Evolutionary conservation across 1,140 invertebrate genomes (phyloP).

Genomic region (Popillia japonica): DNA sequence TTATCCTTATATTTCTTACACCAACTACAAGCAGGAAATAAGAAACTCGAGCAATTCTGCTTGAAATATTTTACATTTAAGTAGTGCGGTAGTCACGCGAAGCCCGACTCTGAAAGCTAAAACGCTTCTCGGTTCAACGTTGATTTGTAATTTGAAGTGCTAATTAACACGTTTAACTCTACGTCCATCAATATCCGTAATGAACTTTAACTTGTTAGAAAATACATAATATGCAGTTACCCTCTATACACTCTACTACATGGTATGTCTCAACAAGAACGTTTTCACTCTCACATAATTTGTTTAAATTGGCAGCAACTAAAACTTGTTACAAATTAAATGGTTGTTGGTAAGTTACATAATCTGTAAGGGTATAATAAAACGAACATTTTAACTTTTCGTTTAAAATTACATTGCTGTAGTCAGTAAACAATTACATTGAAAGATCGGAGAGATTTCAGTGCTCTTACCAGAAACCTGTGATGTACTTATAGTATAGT

Average conservation of each 20-base stretch:
- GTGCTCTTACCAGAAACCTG: too few species aligned
- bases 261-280: not conserved
- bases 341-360: not conserved
- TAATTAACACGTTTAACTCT: slow-evolving; percentile 23
- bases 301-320: slow-evolving; percentile 5
- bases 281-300: not conserved
- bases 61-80: slow-evolving; percentile 32
- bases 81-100: slow-evolving; percentile 30
- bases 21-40: not conserved
- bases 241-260: not conserved
- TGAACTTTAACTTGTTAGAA: slow-evolving; percentile 34
- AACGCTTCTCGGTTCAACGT: slow-evolving; percentile 26
- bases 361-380: not conserved
- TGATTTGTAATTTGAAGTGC: slow-evolving; percentile 34
- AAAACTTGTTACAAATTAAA: not conserved
- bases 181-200: slow-evolving; percentile 33
- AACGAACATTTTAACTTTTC: too few species aligned
- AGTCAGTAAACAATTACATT: too few species aligned
- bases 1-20: not conserved
- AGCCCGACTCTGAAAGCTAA: slow-evolving; percentile 27
- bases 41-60: slow-evolving; percentile 28
- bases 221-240: slow-evolving; percentile 5
- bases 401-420: too few species aligned
- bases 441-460: too few species aligned
- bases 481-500: too few species aligned